These are phyloP conservation scores for Danio albolineatus DNA, from an alignment of 2,797 vertebrate genomes.

Conservation along the genomic window DNA sequence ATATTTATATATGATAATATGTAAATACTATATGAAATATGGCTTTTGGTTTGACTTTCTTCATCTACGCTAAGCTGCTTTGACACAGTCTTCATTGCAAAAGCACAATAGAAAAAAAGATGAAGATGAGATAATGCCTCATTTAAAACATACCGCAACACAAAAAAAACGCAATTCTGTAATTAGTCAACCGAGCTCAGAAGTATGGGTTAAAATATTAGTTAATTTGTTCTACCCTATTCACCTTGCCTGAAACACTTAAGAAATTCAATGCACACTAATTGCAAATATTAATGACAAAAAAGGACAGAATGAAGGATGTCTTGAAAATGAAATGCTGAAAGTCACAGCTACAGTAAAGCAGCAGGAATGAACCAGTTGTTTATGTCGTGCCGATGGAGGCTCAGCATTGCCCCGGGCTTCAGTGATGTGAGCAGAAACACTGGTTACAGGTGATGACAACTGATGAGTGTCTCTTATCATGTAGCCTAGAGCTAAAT, in stretches of 20 bases:
- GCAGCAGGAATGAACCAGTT: neutral
- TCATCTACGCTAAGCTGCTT: too few relatives aligned
- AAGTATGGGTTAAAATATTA: too few relatives aligned
- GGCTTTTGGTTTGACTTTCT: too few relatives aligned
- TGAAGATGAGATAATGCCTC: too few relatives aligned
- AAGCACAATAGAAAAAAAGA: too few relatives aligned
- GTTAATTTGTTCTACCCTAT: too few relatives aligned
- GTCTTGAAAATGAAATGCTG: neutral
- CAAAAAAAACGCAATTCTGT: too few relatives aligned
- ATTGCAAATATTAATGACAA: neutral
- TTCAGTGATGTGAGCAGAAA: conserved; percentile 1
- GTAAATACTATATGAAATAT: too few relatives aligned
- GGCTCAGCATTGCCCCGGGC: conserved; percentile 9
- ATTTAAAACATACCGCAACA: too few relatives aligned
- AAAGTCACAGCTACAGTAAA: neutral
- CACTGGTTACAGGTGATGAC: conserved; percentile 14
- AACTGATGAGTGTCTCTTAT: conserved; percentile 5
- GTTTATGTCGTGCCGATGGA: neutral
- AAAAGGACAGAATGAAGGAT: neutral
- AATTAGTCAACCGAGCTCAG: too few relatives aligned
- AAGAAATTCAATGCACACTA: neutral
- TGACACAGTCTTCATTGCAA: too few relatives aligned
- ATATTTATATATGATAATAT: too few relatives aligned
- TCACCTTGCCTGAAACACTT: neutral
- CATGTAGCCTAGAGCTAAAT: conserved; percentile 19